Base-by-base conservation (phyloP, 2,113 vertebrate species). In the Pardalotus punctatus region DNA sequence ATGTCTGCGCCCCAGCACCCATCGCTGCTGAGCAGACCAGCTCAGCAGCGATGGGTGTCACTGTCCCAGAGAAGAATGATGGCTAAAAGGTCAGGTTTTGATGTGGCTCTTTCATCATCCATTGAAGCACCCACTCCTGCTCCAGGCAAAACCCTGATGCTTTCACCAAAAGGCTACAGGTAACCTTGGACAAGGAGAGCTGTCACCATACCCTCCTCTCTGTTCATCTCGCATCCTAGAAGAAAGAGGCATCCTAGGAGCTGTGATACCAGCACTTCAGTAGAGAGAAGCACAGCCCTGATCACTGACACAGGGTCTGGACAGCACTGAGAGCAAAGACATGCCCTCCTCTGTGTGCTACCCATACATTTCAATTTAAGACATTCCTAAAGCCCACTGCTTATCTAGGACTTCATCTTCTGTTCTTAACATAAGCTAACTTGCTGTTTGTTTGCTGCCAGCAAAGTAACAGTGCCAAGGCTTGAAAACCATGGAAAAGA, bases 321-420 rank as follows among this genome's bases (percentile, higher is more conserved):
- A 42, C 1, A 80, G 67, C 0, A 4, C 35, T 33, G 48, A 86
- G 23, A 90, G 81, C 86, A 89, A 93, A 89, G 74, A 10, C 61
- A 50, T 1, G 21, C 43, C 77, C 45, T 82, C 58, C 58, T 58
- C 66, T 2, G 2, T 4, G 24, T 45, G 45, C 33, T 43, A 40
- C 35, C 50, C 1, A 3, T 51, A 36, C 11, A 1, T 64, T 87
- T 93, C 66, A 86, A 80, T 94, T 53, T 90, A 67, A 95, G 71
- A 90, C 2, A 11, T 62, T 95, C 86, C 88, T 91, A 95, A 80
- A 96, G 86, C 58, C 0, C 25, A 93, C 67, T 70, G 93, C 93
- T 93, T 97, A 96, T 96, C 97, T 95, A 87, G 87, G 93, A 92
- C 83, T 97, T 82, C 88, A 93, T 91, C 95, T 93, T 89, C 92